These are phyloP conservation scores for Numenius arquata DNA, from an alignment of 2,113 vertebrate genomes.

Conservation along the genomic window DNA sequence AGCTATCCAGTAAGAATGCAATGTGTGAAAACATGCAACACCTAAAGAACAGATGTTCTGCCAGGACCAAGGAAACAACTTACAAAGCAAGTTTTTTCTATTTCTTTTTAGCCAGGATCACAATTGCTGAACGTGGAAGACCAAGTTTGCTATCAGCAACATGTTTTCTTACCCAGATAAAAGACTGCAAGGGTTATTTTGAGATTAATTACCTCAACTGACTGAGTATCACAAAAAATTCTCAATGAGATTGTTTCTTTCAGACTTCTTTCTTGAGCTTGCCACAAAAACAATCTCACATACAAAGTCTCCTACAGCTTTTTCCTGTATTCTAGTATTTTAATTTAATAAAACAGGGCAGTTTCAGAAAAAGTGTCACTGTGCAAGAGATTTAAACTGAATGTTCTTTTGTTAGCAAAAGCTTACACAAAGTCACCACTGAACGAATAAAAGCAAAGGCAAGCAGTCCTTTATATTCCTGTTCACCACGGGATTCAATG, in stretches of 20 bases:
- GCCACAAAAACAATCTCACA: neutral
- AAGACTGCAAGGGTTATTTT: neutral
- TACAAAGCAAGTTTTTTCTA: neutral
- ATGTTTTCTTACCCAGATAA: neutral
- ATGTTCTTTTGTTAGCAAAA: neutral
- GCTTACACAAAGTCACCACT: neutral
- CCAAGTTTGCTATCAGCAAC: neutral
- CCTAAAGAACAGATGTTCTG: neutral
- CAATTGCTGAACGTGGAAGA: neutral
- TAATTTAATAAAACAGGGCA: neutral
- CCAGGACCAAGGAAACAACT: neutral
- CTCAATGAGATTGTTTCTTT: neutral
- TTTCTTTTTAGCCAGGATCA: neutral
- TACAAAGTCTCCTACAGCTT: neutral
- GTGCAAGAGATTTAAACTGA: neutral
- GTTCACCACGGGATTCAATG: neutral
- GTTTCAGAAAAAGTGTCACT: neutral
- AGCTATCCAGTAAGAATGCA: neutral
- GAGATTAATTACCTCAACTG: neutral
- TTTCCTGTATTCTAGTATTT: neutral
- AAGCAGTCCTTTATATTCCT: neutral
- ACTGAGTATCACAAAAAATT: neutral
- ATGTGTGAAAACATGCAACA: neutral
- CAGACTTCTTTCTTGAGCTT: neutral
- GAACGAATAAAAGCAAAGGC: neutral